Percentiles rank a stretch among this genome's conserved stretches.
Evolutionary conservation across 1,140 invertebrate genomes (phyloP).

Genomic region (Chymomyza costata): DNA sequence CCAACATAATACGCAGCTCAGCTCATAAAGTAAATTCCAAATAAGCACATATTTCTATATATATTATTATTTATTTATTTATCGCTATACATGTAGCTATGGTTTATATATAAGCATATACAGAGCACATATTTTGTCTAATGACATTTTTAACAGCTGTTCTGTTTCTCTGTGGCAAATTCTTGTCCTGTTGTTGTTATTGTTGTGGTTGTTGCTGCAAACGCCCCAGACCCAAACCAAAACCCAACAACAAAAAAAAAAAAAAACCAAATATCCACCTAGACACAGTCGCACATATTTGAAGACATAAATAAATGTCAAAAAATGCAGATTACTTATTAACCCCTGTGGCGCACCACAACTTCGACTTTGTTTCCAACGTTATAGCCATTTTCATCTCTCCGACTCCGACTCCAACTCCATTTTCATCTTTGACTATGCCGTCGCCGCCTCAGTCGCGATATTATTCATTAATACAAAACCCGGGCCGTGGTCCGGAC

Average conservation of each 20-base stretch:
- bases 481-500: conserved; percentile 19
- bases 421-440: conserved; percentile 11
- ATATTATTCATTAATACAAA: conserved; percentile 74
- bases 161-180: conserved; percentile 49
- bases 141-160: conserved; percentile 68
- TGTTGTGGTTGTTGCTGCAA: conserved; percentile 15
- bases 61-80: too few relatives aligned
- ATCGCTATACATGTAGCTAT: too few relatives aligned
- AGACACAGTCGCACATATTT: conserved; percentile 55
- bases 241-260: too few relatives aligned
- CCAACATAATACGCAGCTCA: too few relatives aligned
- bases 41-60: too few relatives aligned
- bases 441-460: conserved; percentile 52
- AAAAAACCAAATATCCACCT: too few relatives aligned
- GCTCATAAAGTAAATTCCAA: too few relatives aligned
- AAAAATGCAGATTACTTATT: conserved; percentile 75
- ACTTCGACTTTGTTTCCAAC: conserved; percentile 7
- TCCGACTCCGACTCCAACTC: background rate
- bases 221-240: conserved; percentile 5
- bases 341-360: conserved; percentile 73
- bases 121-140: conserved; percentile 59
- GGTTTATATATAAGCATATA: too few relatives aligned
- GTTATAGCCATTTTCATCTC: background rate
- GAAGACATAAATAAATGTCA: conserved; percentile 75
- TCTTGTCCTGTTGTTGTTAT: conserved; percentile 16